phyloP scores from a whole-genome alignment of 1,140 invertebrate species.

The Cherax quadricarinatus region DNA sequence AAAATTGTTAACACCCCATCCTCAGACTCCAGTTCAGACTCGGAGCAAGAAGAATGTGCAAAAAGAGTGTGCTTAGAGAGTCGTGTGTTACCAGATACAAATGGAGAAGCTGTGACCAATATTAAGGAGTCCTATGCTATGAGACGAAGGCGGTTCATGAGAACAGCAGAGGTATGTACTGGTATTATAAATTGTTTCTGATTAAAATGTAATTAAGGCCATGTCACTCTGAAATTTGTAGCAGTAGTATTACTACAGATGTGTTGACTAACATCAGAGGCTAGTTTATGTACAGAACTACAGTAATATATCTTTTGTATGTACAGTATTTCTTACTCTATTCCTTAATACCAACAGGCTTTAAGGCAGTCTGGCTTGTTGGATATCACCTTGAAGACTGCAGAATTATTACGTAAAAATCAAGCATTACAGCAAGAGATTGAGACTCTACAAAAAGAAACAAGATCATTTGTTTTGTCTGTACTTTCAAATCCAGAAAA shows the following conservation, averaged over 20 bases:
- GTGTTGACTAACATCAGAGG: no score
- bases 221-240: no score
- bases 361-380: constrained; percentile 75
- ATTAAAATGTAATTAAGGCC: no score
- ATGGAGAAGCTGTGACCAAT: background rate
- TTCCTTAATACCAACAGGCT: constrained; percentile 5
- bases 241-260: background rate
- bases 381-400: constrained; percentile 78
- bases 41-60: background rate
- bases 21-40: background rate
- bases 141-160: constrained; percentile 47
- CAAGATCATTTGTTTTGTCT: constrained; percentile 77
- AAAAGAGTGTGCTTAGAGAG: constrained; percentile 19
- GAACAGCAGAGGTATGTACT: constrained; percentile 51
- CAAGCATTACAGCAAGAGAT: constrained; percentile 77
- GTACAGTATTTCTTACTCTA: background rate
- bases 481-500: constrained; percentile 76
- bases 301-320: background rate
- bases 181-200: background rate
- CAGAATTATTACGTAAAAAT: constrained; percentile 78
- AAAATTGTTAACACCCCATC: background rate
- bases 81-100: background rate
- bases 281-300: no score
- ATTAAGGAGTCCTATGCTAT: constrained; percentile 36
- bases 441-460: constrained; percentile 77